Conservation (phyloP, 2,888 invertebrate species). For the Ypsolopha sequella region DNA sequence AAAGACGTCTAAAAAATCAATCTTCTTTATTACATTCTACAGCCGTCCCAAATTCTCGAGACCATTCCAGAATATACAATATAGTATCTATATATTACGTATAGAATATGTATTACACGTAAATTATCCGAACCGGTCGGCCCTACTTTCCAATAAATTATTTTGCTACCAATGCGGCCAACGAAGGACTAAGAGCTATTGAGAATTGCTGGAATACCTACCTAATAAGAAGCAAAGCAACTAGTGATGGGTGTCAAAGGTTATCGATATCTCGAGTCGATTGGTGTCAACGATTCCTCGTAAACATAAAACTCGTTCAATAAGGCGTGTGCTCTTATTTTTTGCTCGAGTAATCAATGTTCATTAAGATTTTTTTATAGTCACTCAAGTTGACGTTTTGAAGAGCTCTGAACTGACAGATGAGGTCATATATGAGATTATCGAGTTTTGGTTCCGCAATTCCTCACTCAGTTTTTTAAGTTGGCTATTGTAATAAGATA, state of each 20-base stretch:
- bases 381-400: slow-evolving; percentile 9
- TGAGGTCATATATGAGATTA: slow-evolving; percentile 21
- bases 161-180: neutral
- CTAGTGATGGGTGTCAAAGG: slow-evolving; percentile 18
- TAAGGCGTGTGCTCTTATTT: slow-evolving; percentile 21
- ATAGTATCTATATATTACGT: too few relatives aligned
- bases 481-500: too few relatives aligned
- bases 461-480: slow-evolving; percentile 7
- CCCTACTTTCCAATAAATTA: too few relatives aligned
- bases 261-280: slow-evolving; percentile 17
- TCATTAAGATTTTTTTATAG: slow-evolving; percentile 23
- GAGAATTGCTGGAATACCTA: neutral
- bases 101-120: too few relatives aligned
- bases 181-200: neutral
- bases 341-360: slow-evolving; percentile 21
- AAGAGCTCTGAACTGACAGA: slow-evolving; percentile 19
- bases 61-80: too few relatives aligned
- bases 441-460: slow-evolving; percentile 8
- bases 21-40: too few relatives aligned
- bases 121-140: too few relatives aligned
- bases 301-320: slow-evolving; percentile 15
- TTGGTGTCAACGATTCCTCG: slow-evolving; percentile 16
- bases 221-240: neutral
- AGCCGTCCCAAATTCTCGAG: too few relatives aligned
- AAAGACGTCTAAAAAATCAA: too few relatives aligned